Percentiles rank a stretch among this genome's conserved stretches.
Conservation (phyloP, 2,888 invertebrate genomes). For the Hyposoter didymator region DNA sequence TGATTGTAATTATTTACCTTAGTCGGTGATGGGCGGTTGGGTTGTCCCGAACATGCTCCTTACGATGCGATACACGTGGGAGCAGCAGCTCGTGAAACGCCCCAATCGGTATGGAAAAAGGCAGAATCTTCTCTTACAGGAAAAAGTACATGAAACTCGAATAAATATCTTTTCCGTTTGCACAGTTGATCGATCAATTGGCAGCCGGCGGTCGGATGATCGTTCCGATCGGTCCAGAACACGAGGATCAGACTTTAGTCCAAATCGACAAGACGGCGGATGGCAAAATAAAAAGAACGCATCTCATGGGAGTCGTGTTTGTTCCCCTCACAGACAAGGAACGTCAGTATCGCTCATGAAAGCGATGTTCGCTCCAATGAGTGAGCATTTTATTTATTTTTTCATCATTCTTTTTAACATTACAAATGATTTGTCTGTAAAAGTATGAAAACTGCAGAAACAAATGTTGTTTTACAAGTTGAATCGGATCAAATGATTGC, state of each 20-base stretch:
- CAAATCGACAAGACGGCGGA: slow-evolving; percentile 95
- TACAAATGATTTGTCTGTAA: slow-evolving; percentile 13
- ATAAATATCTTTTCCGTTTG: not conserved
- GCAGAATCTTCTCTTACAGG: not conserved
- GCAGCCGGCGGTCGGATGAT: slow-evolving; percentile 97
- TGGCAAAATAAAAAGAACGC: slow-evolving; percentile 90
- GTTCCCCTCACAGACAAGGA: slow-evolving; percentile 97
- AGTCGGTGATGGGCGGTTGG: slow-evolving; percentile 96
- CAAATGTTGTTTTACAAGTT: not conserved
- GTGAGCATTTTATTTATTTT: slow-evolving; percentile 62
- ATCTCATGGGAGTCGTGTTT: slow-evolving; percentile 97
- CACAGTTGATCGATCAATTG: slow-evolving; percentile 90
- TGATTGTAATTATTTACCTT: slow-evolving; percentile 63
- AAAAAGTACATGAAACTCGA: not conserved
- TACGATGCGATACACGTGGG: slow-evolving; percentile 98
- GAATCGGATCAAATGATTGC: slow-evolving; percentile 21
- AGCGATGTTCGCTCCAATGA: slow-evolving; percentile 80
- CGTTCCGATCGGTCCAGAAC: slow-evolving; percentile 95
- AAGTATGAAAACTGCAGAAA: slow-evolving; percentile 29
- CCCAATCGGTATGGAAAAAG: slow-evolving; percentile 88
- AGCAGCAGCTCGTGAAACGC: slow-evolving; percentile 93
- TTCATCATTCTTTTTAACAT: slow-evolving; percentile 42
- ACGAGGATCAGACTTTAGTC: slow-evolving; percentile 93
- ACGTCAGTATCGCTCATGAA: slow-evolving; percentile 87
- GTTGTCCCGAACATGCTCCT: slow-evolving; percentile 90